phyloP scores from a whole-genome alignment of 2,888 invertebrate genomes.

The Palloptera scutellata region DNA sequence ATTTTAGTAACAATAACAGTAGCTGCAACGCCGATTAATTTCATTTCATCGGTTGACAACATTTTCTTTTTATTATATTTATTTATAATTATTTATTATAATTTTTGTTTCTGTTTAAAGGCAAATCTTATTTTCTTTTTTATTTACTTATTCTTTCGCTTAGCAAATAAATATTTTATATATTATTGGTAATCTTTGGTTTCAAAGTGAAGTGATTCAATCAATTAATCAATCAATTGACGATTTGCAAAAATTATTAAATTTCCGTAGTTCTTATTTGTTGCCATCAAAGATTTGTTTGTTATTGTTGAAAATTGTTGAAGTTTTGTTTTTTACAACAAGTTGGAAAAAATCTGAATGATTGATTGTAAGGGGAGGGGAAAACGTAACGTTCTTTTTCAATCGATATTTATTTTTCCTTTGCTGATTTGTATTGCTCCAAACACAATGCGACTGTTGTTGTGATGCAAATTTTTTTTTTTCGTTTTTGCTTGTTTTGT shows the following conservation, averaged over 20 bases:
- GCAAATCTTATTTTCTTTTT: background rate
- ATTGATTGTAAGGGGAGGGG: too few species aligned
- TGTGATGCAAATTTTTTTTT: too few species aligned
- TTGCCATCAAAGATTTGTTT: too few species aligned
- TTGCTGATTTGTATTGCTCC: too few species aligned
- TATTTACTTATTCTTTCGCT: background rate
- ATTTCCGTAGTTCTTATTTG: too few species aligned
- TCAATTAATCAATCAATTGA: background rate
- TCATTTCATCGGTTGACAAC: background rate
- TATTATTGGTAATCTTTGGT: background rate
- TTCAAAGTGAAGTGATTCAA: constrained; percentile 1
- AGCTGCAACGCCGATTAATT: background rate
- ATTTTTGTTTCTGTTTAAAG: background rate
- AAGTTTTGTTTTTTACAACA: too few species aligned
- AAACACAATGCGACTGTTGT: too few species aligned
- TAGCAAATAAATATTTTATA: background rate
- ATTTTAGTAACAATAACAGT: background rate
- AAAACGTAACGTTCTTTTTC: too few species aligned
- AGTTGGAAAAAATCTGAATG: too few species aligned
- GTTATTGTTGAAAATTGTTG: too few species aligned
- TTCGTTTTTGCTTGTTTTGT: too few species aligned
- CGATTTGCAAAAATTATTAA: background rate
- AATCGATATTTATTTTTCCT: too few species aligned
- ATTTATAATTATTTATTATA: constrained; percentile 6
- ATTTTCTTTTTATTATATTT: constrained; percentile 5